These are phyloP conservation scores for Triops cancriformis DNA, from an alignment of 1,140 invertebrate genomes.

Conservation along the genomic window DNA sequence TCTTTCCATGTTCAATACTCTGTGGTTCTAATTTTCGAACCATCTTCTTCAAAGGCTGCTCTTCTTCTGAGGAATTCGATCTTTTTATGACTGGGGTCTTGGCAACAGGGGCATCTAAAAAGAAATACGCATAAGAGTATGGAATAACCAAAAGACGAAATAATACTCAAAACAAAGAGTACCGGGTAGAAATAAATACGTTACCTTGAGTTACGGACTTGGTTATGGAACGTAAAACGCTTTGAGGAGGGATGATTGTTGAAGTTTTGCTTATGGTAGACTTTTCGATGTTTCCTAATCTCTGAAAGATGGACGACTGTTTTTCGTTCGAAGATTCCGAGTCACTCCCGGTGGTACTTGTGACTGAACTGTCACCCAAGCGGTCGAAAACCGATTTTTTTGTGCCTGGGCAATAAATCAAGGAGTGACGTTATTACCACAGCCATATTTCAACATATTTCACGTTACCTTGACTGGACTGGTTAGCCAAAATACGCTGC, in stretches of 20 bases:
- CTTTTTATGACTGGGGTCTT: background rate
- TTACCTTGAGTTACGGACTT: background rate
- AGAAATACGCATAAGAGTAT: no score
- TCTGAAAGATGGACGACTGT: background rate
- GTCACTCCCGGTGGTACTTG: slow-evolving; percentile 22
- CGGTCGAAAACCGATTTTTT: slow-evolving; percentile 36
- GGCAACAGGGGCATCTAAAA: background rate
- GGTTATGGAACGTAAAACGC: background rate
- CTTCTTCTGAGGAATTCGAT: background rate
- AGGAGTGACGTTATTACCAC: background rate
- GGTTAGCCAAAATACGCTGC: slow-evolving; percentile 40
- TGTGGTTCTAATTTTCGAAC: background rate
- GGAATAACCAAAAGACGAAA: no score
- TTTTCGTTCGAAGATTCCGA: background rate
- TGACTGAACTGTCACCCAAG: slow-evolving; percentile 34
- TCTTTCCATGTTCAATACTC: background rate
- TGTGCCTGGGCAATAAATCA: slow-evolving; percentile 24
- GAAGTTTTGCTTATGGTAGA: background rate
- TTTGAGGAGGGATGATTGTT: background rate
- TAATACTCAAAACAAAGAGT: background rate
- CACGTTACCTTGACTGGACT: slow-evolving; percentile 29
- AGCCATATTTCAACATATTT: background rate
- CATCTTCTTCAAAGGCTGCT: background rate
- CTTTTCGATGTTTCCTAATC: background rate
- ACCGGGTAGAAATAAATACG: background rate